Percentiles rank a stretch among this genome's conserved stretches.
Conservation (phyloP, 1,140 invertebrate genomes). For the Drosophila pandora region DNA sequence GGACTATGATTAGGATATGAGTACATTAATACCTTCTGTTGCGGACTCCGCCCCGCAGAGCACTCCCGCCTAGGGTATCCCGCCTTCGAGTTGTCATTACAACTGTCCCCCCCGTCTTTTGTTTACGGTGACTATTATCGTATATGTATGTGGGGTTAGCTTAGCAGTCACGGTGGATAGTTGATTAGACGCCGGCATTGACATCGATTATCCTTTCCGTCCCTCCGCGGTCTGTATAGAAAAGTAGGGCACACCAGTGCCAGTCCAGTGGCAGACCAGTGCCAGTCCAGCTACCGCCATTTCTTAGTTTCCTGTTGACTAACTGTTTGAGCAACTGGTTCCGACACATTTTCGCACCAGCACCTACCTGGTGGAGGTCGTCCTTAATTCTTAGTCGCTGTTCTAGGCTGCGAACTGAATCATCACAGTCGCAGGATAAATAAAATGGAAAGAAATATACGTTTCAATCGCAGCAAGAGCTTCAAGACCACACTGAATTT, state of each 20-base stretch:
- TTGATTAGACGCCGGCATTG: slow-evolving; percentile 50
- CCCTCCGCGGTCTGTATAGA: not conserved
- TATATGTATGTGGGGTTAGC: slow-evolving; percentile 36
- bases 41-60: slow-evolving; percentile 6
- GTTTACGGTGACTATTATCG: slow-evolving; percentile 48
- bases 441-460: slow-evolving; percentile 73
- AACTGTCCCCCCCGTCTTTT: slow-evolving; percentile 9
- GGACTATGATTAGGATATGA: slow-evolving; percentile 30
- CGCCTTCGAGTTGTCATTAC: slow-evolving; percentile 28
- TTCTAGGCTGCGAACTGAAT: slow-evolving; percentile 43
- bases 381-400: slow-evolving; percentile 32
- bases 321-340: slow-evolving; percentile 26
- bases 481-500: slow-evolving; percentile 69
- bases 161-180: slow-evolving; percentile 25
- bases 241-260: slow-evolving; percentile 42
- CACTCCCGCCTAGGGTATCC: slow-evolving; percentile 18
- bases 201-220: slow-evolving; percentile 66
- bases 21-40: slow-evolving; percentile 9
- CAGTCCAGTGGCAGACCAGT: slow-evolving; percentile 26
- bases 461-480: slow-evolving; percentile 77
- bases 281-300: slow-evolving; percentile 1
- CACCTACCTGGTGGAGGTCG: slow-evolving; percentile 49
- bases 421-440: slow-evolving; percentile 14
- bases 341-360: slow-evolving; percentile 40
- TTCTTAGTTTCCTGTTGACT: slow-evolving; percentile 35